phyloP scores from a whole-genome alignment of 1,140 invertebrate genomes.

The Maconellicoccus hirsutus region DNA sequence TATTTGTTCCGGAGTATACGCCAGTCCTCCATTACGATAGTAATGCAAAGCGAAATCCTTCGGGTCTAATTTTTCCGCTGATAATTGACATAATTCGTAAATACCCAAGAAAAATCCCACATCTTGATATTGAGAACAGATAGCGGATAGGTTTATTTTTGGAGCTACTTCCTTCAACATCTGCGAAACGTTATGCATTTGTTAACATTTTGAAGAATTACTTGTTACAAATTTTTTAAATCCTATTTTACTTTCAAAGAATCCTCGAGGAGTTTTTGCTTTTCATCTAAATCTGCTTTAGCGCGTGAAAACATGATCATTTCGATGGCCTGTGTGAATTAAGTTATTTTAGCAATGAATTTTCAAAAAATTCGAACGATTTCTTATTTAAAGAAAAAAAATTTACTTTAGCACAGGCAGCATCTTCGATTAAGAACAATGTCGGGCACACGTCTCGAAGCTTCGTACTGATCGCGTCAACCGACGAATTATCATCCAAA shows the following conservation, averaged over 20 bases:
- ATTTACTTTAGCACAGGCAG: constrained; percentile 76
- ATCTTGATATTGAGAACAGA: constrained; percentile 63
- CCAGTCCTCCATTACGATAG: constrained; percentile 66
- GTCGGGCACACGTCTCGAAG: constrained; percentile 86
- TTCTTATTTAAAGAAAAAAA: neutral
- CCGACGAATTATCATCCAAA: constrained; percentile 85
- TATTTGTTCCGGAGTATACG: constrained; percentile 62
- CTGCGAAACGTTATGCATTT: no score
- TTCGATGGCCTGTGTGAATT: constrained; percentile 81
- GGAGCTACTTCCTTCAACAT: constrained; percentile 75
- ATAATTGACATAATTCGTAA: constrained; percentile 72
- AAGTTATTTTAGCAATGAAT: no score
- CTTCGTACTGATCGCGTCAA: constrained; percentile 76
- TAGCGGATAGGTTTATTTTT: constrained; percentile 59
- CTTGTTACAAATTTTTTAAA: neutral
- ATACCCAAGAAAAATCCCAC: constrained; percentile 76
- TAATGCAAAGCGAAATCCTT: constrained; percentile 77
- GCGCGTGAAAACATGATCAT: constrained; percentile 66
- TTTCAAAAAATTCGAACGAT: neutral
- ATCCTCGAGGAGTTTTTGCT: constrained; percentile 13
- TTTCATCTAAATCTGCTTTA: constrained; percentile 50
- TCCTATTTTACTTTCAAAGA: neutral
- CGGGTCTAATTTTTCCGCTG: constrained; percentile 75
- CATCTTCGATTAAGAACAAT: constrained; percentile 90
- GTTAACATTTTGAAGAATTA: no score